Evolutionary conservation across 2,113 vertebrate genomes (phyloP).

Genomic region (Chamaea fasciata): DNA sequence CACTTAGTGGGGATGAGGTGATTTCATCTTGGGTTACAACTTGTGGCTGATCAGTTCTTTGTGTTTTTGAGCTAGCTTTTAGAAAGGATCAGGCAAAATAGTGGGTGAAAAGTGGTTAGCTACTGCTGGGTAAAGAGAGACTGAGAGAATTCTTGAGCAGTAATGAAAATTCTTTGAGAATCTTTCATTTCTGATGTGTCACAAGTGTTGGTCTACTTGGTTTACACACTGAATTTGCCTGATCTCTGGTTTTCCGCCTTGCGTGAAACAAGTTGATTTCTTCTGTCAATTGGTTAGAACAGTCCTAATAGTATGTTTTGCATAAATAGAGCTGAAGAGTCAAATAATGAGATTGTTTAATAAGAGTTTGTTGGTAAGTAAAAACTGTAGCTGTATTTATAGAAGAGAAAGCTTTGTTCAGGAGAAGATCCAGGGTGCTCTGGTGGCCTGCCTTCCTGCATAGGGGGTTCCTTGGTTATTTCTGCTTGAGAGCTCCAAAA

Average conservation of each 20-base stretch:
- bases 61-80: neutral
- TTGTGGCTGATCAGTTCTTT: neutral
- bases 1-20: neutral
- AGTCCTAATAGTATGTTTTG: neutral
- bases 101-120: neutral
- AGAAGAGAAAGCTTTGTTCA: neutral
- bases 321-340: neutral
- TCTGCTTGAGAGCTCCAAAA: neutral
- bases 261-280: neutral
- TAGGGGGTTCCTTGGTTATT: neutral
- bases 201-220: neutral
- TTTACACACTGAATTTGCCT: neutral
- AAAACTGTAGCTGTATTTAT: neutral
- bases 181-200: neutral
- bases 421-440: neutral
- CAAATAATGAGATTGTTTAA: neutral
- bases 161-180: neutral
- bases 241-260: neutral
- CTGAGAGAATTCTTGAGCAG: neutral
- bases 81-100: neutral
- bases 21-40: neutral
- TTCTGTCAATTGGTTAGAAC: neutral
- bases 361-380: neutral
- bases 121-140: neutral
- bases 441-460: rapidly evolving